Base-by-base conservation (phyloP, 2,888 invertebrate genomes). In the Erebia ligea region DNA sequence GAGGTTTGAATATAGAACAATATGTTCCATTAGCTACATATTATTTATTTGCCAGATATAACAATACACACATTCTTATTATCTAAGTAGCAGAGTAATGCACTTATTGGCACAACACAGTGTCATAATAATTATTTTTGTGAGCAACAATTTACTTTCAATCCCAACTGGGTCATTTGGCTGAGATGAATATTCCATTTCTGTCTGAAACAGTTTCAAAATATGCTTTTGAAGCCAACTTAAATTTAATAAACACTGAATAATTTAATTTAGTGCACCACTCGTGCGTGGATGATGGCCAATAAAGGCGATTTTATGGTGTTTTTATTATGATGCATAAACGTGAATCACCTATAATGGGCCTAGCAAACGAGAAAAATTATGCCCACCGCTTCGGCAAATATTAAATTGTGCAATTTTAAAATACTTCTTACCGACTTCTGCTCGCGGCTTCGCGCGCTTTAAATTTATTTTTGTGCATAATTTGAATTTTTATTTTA, bases 291-390 rank as follows among this genome's bases (percentile, higher is more conserved):
- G 92, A 89, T 86, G 84, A 85, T 83, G 86, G 91, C 91, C 92
- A 92, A 92, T 92, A 91, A 92, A 90, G 81, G 83, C 84, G 76
- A 87, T 90, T 92, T 93, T 89, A 93, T 92, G 81, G 87, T 84
- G 77, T 85, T 92, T 92, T 92, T 92, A 93, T 92, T 91, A 89
- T 92, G 91, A 91, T 88, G 87, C 90, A 91, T 89, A 88, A 90
- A 88, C 89, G 86, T 91, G 88, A 90, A 92, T 92, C 90, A 90
- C 83, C 84, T 84, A 84, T 89, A 88, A 90, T 86, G 87, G 85
- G 68, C 76, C 78, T 78, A 79, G 80, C 79, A 79, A 82, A 84
- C 78, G 59, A 52, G 66, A 81, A 84, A 86, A 86, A 87, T 85
- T 84, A 85, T 79, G 78, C 78, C 76, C 79, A 77, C 75, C 81